Base-by-base conservation (phyloP, 2,113 vertebrate genomes). In the Lanius collurio region DNA sequence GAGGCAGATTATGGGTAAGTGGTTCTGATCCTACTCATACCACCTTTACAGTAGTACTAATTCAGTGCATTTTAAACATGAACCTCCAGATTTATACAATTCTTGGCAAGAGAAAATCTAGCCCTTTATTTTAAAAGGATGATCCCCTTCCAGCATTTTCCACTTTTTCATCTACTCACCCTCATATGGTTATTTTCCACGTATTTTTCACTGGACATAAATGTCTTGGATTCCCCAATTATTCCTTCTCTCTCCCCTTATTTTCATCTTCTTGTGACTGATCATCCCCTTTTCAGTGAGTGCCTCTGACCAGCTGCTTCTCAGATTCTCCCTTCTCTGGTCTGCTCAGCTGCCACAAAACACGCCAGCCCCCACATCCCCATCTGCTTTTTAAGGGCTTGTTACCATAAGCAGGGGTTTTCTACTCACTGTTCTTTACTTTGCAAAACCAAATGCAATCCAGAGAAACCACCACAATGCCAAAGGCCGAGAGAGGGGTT, bases 261-360 rank as follows among this genome's bases (percentile, higher is more conserved):
- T 74, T 96, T 90, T 90, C 65, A 28, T 83, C 56, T 78, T 68
- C 90, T 75, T 71, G 79, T 75, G 88, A 89, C 71, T 81, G 88
- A 92, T 96, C 83, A 87, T 76, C 71, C 90, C 77, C 57, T 87
- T 69, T 83, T 56, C 87, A 93, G n/a, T 1, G 4, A 65, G 46
- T 95, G 63, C 77, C 75, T 90, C 79, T 93, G 91, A 96, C 81
- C 94, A 97, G 94, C 83, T 97, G 96, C 90, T 95, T 90, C 94
- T 91, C 81, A 90, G 77, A 92, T 95, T 94, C 89, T 88, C 78
- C 76, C 27, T 92, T 85, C 88, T 89, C 96, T 93, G 83, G 75
- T 93, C 93, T 90, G 65, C 74, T 93, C 91, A 96, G 31, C 83
- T 91, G 89, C 68, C 68, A 89, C 86, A 93, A 56, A 95, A 39